These are phyloP conservation scores for Glareola pratincola DNA, from an alignment of 2,113 vertebrate species.

Conservation along the genomic window DNA sequence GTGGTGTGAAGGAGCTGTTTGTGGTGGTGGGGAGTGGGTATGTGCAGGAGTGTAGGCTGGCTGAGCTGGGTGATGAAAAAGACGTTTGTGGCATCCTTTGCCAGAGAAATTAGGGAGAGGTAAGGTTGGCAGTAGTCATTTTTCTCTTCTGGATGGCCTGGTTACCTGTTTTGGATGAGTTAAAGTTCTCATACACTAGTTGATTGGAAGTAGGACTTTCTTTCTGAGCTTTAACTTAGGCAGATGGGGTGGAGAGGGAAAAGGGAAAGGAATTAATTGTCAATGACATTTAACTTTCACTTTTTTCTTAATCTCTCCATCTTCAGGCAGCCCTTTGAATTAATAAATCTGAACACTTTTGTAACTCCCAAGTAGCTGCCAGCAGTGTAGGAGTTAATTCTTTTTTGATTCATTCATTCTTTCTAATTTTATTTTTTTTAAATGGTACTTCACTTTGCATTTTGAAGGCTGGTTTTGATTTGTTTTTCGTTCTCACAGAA, in stretches of 20 bases:
- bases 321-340: not conserved
- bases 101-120: not conserved
- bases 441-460: not conserved
- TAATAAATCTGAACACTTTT: not conserved
- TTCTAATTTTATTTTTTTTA: not conserved
- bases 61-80: not conserved
- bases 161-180: not conserved
- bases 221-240: not conserved
- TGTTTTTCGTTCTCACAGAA: not conserved
- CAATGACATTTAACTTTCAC: not conserved
- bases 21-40: accelerated
- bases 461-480: not conserved
- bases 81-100: too few relatives aligned
- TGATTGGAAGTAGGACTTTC: not conserved
- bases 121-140: accelerated
- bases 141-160: not conserved
- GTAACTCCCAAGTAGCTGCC: not conserved
- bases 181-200: not conserved
- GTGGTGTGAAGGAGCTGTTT: not conserved
- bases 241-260: not conserved
- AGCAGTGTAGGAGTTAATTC: not conserved
- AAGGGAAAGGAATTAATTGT: not conserved
- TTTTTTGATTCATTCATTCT: not conserved
- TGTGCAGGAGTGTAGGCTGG: accelerated
- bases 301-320: not conserved